Percentiles rank a stretch among this genome's conserved stretches.
Conservation (phyloP, 2,888 invertebrate species). For the Eucera pruinosa region DNA sequence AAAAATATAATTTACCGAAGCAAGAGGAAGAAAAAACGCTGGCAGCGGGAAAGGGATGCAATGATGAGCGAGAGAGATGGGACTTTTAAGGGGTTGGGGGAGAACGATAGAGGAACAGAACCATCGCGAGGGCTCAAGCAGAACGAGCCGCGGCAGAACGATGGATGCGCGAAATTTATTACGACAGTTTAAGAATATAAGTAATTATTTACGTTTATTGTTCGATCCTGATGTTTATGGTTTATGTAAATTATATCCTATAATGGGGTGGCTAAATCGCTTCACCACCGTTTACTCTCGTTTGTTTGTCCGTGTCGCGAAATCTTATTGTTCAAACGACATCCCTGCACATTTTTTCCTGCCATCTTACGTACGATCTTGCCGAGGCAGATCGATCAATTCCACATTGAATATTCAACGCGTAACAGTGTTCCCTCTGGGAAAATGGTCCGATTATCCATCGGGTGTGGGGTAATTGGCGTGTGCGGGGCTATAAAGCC, state of each 20-base stretch:
- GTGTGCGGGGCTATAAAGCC: constrained; percentile 6
- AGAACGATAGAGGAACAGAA: constrained; percentile 34
- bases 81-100: constrained; percentile 44
- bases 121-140: constrained; percentile 33
- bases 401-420: constrained; percentile 43
- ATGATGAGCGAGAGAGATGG: constrained; percentile 11
- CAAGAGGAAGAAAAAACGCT: constrained; percentile 10
- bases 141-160: constrained; percentile 46
- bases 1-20: constrained; percentile 71
- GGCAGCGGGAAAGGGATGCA: not conserved
- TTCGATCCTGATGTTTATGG: constrained; percentile 75
- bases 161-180: constrained; percentile 73
- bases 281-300: not conserved
- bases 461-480: not conserved
- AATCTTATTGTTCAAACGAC: constrained; percentile 58
- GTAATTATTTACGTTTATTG: constrained; percentile 77
- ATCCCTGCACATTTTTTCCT: not conserved
- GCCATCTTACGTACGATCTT: not conserved
- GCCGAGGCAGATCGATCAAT: constrained; percentile 16
- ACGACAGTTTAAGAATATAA: constrained; percentile 74
- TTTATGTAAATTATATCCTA: constrained; percentile 75
- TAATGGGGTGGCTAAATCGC: constrained; percentile 59
- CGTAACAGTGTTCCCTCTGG: not conserved
- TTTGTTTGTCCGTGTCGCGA: constrained; percentile 43
- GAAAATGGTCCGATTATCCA: constrained; percentile 38